phyloP scores from a whole-genome alignment of 2,113 vertebrate species.

The Emberiza fucata region DNA sequence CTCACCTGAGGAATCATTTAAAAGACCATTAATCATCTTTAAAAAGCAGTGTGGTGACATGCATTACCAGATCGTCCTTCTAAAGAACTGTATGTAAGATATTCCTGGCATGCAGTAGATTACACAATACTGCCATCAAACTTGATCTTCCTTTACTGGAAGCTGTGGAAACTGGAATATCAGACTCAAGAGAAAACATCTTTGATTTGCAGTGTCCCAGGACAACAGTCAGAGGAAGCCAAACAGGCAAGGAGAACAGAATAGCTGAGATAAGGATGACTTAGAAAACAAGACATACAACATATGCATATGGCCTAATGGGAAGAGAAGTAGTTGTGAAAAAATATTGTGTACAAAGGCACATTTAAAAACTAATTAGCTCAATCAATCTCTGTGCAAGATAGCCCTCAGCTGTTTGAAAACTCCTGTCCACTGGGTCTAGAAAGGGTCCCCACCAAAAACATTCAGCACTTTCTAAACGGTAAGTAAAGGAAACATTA shows the following conservation, averaged over 20 bases:
- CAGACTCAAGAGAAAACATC: conserved; percentile 58
- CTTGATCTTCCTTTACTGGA: conserved; percentile 63
- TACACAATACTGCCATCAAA: conserved; percentile 67
- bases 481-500: background rate
- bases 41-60: conserved; percentile 55
- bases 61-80: conserved; percentile 54
- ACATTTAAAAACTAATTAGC: background rate
- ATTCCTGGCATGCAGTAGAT: conserved; percentile 74
- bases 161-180: conserved; percentile 69
- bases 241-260: conserved; percentile 11
- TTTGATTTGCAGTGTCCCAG: conserved; percentile 58
- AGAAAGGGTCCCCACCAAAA: background rate
- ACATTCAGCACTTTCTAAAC: background rate
- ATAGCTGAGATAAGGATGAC: conserved; percentile 49
- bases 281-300: conserved; percentile 32
- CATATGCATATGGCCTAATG: background rate
- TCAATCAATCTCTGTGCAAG: background rate
- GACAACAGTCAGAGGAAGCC: conserved; percentile 33
- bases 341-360: background rate
- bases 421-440: background rate
- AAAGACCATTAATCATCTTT: conserved; percentile 73
- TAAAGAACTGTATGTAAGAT: conserved; percentile 68
- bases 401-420: background rate
- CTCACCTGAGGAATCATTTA: conserved; percentile 66
- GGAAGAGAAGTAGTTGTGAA: background rate